phyloP scores from a whole-genome alignment of 2,888 invertebrate genomes.

The Drosophila buzzatii region DNA sequence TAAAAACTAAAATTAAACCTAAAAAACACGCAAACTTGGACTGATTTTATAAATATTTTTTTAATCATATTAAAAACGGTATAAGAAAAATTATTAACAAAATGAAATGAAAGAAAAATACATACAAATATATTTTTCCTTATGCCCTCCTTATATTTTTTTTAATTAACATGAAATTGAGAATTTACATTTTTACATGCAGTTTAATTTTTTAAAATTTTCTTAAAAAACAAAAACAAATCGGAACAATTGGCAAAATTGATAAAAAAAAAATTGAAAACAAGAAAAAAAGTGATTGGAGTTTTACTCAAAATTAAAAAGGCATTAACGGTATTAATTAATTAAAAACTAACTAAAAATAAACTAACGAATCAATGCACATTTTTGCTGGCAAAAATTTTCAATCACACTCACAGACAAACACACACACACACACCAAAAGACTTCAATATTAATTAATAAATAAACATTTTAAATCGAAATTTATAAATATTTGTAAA shows the following conservation, averaged over 20 bases:
- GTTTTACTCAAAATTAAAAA: slow-evolving; percentile 72
- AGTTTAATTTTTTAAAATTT: slow-evolving; percentile 24
- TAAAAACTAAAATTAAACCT: slow-evolving; percentile 35
- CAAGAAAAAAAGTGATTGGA: slow-evolving; percentile 74
- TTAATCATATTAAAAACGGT: slow-evolving; percentile 67
- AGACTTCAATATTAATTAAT: slow-evolving; percentile 77
- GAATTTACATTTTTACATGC: slow-evolving; percentile 35
- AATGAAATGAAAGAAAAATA: slow-evolving; percentile 43
- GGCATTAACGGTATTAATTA: slow-evolving; percentile 64
- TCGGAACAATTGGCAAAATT: slow-evolving; percentile 53
- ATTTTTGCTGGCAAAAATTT: slow-evolving; percentile 48
- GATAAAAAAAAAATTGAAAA: slow-evolving; percentile 48
- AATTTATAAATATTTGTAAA: slow-evolving; percentile 48
- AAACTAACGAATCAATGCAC: slow-evolving; percentile 18
- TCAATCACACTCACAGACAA: slow-evolving; percentile 52
- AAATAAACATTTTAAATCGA: slow-evolving; percentile 40
- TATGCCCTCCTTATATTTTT: slow-evolving; percentile 63
- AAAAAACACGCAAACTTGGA: slow-evolving; percentile 75
- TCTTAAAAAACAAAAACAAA: slow-evolving; percentile 6
- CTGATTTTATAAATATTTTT: slow-evolving; percentile 82
- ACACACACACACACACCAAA: slow-evolving; percentile 58
- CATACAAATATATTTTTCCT: slow-evolving; percentile 50
- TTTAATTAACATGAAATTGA: slow-evolving; percentile 21
- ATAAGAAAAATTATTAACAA: slow-evolving; percentile 42
- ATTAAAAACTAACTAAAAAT: slow-evolving; percentile 30